These are phyloP conservation scores for Dolichopus griseipennis DNA, from an alignment of 2,888 invertebrate genomes.

Conservation along the genomic window DNA sequence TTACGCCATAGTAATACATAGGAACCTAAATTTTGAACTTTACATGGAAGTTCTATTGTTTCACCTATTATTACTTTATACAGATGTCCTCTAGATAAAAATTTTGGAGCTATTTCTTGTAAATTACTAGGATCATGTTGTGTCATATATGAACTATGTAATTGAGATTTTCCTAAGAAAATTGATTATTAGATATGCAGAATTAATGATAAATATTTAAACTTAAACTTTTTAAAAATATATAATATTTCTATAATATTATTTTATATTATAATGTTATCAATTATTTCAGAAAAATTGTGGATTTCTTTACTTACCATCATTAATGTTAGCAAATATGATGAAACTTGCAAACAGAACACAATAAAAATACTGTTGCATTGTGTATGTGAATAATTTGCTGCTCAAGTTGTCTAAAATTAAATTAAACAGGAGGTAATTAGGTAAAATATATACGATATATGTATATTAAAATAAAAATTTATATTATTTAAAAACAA, in stretches of 20 bases:
- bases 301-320: constrained; percentile 15
- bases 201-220: neutral
- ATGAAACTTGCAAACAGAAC: constrained; percentile 15
- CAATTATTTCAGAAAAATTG: too few relatives aligned
- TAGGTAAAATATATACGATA: too few relatives aligned
- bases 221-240: too few relatives aligned
- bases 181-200: neutral
- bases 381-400: neutral
- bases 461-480: too few relatives aligned
- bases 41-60: constrained; percentile 66
- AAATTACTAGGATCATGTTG: constrained; percentile 13
- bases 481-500: too few relatives aligned
- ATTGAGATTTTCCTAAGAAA: constrained; percentile 22
- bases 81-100: constrained; percentile 65
- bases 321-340: constrained; percentile 14
- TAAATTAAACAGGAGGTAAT: too few relatives aligned
- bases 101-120: constrained; percentile 51
- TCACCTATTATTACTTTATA: constrained; percentile 71
- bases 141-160: constrained; percentile 21
- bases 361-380: constrained; percentile 15
- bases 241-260: too few relatives aligned
- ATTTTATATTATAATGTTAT: too few relatives aligned
- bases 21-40: constrained; percentile 65
- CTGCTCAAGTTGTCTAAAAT: neutral
- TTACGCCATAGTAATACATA: constrained; percentile 60